phyloP scores from a whole-genome alignment of 2,113 vertebrate species.

The Chaetodon trifascialis region DNA sequence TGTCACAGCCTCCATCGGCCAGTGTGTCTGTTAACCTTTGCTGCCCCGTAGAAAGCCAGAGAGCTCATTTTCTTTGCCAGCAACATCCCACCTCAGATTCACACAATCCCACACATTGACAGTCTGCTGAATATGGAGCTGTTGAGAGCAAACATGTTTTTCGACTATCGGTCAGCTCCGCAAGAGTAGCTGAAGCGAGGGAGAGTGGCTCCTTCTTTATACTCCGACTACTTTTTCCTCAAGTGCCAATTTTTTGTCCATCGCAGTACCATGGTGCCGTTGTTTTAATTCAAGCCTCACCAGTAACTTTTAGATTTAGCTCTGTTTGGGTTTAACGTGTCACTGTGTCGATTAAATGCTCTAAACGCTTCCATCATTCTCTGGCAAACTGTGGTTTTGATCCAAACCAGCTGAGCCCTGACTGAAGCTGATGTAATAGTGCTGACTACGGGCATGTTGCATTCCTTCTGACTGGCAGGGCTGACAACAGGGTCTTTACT shows the following conservation, averaged over 20 bases:
- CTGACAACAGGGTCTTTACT: slow-evolving; percentile 17
- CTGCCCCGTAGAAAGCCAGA: slow-evolving; percentile 20
- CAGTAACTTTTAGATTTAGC: neutral
- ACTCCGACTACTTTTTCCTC: neutral
- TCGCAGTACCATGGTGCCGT: neutral
- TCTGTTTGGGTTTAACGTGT: neutral
- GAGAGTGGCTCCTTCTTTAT: neutral
- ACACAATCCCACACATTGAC: slow-evolving; percentile 37
- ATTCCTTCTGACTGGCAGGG: slow-evolving; percentile 17
- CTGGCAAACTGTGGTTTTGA: neutral
- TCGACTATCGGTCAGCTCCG: neutral
- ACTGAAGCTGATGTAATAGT: slow-evolving; percentile 18
- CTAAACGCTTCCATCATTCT: slow-evolving; percentile 5
- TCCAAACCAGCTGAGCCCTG: slow-evolving; percentile 28
- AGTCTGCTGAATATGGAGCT: slow-evolving; percentile 5
- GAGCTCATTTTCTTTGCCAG: neutral
- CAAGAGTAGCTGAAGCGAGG: neutral
- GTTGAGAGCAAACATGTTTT: slow-evolving; percentile 30
- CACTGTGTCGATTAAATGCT: neutral
- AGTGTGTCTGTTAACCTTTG: slow-evolving; percentile 5
- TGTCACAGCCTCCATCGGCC: neutral
- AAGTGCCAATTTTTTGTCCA: neutral
- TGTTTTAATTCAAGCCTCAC: neutral
- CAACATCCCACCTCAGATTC: slow-evolving; percentile 10
- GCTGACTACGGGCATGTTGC: neutral